These are phyloP conservation scores for Rotaria sp. DNA, from an alignment of 2,888 invertebrate genomes.

Conservation along the genomic window DNA sequence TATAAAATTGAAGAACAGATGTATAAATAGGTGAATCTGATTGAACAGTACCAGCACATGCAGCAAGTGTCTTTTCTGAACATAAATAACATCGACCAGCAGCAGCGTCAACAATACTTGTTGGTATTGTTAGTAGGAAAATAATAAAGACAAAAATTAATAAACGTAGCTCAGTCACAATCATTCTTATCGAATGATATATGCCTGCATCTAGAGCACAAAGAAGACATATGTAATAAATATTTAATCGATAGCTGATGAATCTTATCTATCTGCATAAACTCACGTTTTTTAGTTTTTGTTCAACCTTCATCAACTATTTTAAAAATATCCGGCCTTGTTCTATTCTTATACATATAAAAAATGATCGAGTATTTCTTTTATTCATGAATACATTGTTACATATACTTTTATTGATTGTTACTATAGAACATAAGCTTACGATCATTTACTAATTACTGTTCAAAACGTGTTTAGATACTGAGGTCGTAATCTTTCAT, in stretches of 20 bases:
- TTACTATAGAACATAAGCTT: background rate
- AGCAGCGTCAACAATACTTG: background rate
- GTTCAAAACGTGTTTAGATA: background rate
- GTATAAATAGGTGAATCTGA: background rate
- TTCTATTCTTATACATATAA: background rate
- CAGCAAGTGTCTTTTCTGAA: background rate
- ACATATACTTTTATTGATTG: background rate
- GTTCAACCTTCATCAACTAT: background rate
- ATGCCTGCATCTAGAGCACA: background rate
- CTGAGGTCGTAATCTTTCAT: background rate
- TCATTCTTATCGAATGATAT: constrained; percentile 15
- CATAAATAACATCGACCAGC: constrained; percentile 29
- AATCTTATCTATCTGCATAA: background rate
- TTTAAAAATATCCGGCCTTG: background rate
- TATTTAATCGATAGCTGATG: background rate
- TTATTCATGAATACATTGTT: background rate
- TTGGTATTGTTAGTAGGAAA: background rate
- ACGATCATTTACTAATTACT: constrained; percentile 8
- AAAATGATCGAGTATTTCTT: background rate
- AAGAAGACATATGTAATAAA: background rate
- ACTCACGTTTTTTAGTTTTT: background rate
- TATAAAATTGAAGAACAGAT: background rate
- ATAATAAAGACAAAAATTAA: background rate
- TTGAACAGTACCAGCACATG: background rate
- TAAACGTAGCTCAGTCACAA: background rate